phyloP scores from a whole-genome alignment of 2,888 invertebrate species.

The Habroteleia sp. region DNA sequence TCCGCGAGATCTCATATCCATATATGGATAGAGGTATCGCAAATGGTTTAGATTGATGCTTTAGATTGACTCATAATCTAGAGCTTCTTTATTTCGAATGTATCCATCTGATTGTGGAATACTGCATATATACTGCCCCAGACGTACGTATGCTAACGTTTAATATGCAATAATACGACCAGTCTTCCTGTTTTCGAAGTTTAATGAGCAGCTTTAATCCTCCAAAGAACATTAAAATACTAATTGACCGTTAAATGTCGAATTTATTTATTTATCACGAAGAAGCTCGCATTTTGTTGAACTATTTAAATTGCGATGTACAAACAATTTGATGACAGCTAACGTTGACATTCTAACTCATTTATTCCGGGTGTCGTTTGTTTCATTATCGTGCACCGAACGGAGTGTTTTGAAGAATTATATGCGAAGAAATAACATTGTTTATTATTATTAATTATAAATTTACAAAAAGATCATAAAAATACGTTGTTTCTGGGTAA shows the following conservation, averaged over 20 bases:
- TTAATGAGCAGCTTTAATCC: conserved; percentile 61
- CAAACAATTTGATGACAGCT: conserved; percentile 54
- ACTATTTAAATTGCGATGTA: conserved; percentile 57
- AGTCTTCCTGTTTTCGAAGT: conserved; percentile 62
- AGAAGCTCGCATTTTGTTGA: conserved; percentile 17
- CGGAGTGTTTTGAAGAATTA: conserved; percentile 8
- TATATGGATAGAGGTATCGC: too few relatives aligned
- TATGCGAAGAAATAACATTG: too few relatives aligned
- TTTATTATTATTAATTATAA: too few relatives aligned
- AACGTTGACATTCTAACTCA: conserved; percentile 40
- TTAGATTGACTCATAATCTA: too few relatives aligned
- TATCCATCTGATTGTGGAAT: conserved; percentile 32
- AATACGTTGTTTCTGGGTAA: too few relatives aligned
- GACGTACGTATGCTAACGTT: conserved; percentile 61
- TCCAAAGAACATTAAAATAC: conserved; percentile 57
- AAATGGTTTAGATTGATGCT: too few relatives aligned
- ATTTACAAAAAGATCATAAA: too few relatives aligned
- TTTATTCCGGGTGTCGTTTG: conserved; percentile 23
- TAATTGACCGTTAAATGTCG: conserved; percentile 64
- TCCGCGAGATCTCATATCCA: too few relatives aligned
- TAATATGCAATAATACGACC: conserved; percentile 61
- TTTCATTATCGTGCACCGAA: conserved; percentile 3
- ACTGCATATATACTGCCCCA: conserved; percentile 56
- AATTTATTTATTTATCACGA: conserved; percentile 64
- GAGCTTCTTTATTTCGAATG: conserved; percentile 41